Evolutionary conservation across 2,797 vertebrate genomes (phyloP), one percentile per base, ranked within the genome.

Genomic region (Stomatorhinus walkeri): DNA sequence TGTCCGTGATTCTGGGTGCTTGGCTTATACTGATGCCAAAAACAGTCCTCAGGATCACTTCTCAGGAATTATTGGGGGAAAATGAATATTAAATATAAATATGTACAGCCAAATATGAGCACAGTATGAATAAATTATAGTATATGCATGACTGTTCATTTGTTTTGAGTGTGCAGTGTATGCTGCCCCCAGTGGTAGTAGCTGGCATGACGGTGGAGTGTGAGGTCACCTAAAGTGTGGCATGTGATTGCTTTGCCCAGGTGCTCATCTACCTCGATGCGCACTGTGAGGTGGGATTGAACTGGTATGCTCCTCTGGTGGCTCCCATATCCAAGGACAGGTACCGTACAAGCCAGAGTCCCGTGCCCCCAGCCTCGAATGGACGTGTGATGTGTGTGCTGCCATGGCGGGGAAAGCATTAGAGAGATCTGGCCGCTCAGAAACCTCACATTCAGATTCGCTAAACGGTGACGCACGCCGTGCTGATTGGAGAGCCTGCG

Each of bases 251-350:
- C 4, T 22, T 4, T 93, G 93, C 92, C n/a, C 93, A 99, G 98
- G 98, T 99, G 92, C 94, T 99, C 90, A 95, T 99, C 93, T 99
- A 99, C 93, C 95, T 99, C 89, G 98, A 99, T 93, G 98, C 98
- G 91, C 98, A 99, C 91, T 99, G 98, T 94, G 98, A 99, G 92
- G 98, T 99, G 92, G 97, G 96, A 89, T 93, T 97, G 92, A 99
- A 99, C 94, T 99, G 98, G 98, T 99, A 99, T 87, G 94, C 97
- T n/a, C 96, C 98, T 52, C 95, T 99, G 91, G 94, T 99, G 92
- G 97, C 98, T 90, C 98, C 98, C 56, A 99, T 99, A 94, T 97
- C 98, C 92, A 96, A 97, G 93, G 98, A 99, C 97, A 98, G 98
- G 98, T 99, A 98, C 90, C 22, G 19, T 16, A 0, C 8, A 48